Evolutionary conservation across 2,113 vertebrate species (phyloP).

Genomic region (Thinocorus orbignyianus): DNA sequence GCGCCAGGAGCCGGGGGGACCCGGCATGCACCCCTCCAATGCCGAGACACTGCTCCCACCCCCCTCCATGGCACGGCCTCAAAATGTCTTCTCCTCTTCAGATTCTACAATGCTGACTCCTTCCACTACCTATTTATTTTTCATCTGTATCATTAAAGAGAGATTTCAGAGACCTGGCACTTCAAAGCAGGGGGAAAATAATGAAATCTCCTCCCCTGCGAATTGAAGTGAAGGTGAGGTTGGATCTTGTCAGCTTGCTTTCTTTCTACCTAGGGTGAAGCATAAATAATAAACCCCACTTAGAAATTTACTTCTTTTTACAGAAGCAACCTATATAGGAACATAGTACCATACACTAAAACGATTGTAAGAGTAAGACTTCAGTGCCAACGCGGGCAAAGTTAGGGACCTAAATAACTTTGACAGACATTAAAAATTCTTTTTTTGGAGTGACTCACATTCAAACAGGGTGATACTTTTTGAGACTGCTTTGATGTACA

Average conservation of each 20-base stretch:
- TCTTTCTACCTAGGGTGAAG: neutral
- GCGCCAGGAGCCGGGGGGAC: neutral
- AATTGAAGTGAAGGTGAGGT: slow-evolving; percentile 12
- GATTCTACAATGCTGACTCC: neutral
- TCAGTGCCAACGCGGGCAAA: neutral
- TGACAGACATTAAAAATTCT: neutral
- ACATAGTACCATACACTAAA: neutral
- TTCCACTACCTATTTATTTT: neutral
- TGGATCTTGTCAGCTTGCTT: slow-evolving; percentile 8
- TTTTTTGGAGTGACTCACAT: neutral
- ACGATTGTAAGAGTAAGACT: neutral
- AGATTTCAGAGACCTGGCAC: neutral
- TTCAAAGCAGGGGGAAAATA: slow-evolving; percentile 21
- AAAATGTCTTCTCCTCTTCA: neutral
- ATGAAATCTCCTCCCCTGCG: neutral
- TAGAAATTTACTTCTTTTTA: neutral
- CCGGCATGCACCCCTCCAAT: neutral
- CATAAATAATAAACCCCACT: slow-evolving; percentile 26
- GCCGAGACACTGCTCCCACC: neutral
- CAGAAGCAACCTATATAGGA: neutral
- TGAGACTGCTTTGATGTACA: neutral
- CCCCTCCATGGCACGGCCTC: neutral
- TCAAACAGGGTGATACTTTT: neutral
- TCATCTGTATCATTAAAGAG: neutral
- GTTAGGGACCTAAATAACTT: neutral